These are phyloP conservation scores for Sebastes alutus DNA, from an alignment of 2,797 vertebrate genomes.

Conservation along the genomic window DNA sequence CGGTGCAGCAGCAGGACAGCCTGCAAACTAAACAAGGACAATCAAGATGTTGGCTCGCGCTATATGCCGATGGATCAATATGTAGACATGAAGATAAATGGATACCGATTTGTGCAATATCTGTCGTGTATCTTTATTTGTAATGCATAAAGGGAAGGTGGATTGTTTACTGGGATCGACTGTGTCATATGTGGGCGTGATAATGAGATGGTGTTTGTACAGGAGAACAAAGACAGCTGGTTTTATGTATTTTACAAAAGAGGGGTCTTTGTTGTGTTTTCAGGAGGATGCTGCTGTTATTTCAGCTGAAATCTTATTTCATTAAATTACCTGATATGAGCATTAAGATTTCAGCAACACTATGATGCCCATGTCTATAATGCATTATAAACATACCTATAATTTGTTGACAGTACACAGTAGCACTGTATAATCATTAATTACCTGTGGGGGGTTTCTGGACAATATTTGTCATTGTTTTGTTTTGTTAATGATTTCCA, in stretches of 20 bases:
- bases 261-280: neutral
- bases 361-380: neutral
- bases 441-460: too few species aligned
- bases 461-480: too few species aligned
- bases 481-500: too few species aligned
- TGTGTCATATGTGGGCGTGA: conserved; percentile 8
- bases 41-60: conserved; percentile 36
- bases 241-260: neutral
- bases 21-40: conserved; percentile 46
- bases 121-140: conserved; percentile 56
- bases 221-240: neutral
- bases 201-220: conserved; percentile 5
- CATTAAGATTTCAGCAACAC: neutral
- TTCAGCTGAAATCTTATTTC: neutral
- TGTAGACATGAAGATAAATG: conserved; percentile 57
- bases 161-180: conserved; percentile 5
- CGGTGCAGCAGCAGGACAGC: neutral
- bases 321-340: neutral
- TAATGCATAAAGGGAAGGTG: neutral
- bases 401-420: neutral
- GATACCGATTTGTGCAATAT: conserved; percentile 30
- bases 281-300: neutral
- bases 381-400: neutral
- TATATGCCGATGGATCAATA: conserved; percentile 48
- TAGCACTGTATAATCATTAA: too few species aligned